Base-by-base conservation (phyloP, 2,888 invertebrate genomes). In the Drosophila siamana region DNA sequence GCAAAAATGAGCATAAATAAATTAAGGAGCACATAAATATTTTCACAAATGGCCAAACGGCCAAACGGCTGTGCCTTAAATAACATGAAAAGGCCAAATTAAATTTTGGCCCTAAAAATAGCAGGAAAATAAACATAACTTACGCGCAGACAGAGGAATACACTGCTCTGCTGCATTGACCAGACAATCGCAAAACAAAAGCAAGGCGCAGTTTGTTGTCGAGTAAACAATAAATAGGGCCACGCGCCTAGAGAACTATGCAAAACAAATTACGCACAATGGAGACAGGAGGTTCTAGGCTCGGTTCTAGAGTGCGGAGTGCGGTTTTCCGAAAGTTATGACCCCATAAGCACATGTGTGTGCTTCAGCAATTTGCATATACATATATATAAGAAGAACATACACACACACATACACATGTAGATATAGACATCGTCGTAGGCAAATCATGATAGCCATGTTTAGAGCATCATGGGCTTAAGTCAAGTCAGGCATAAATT, bases 221-320 rank as follows among this genome's bases (percentile, higher is more conserved):
- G 55, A 60, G 68, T 69, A 74, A 84, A 88, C 85, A 88, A 86
- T 88, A 88, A 86, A 84, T 72, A 64, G 63, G 57, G 64, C 71
- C 74, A 88, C 78, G 86, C 88, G 86, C 84, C 86, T 63, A 48
- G 51, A 51, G 51, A 83, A 88, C 84, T 84, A 83, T 88, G 88
- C 84, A 68, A 77, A 70, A 74, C 74, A 88, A 80, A 88, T 82
- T 88, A 72, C 62, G 66, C 38, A 69, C 43, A 28, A 44, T 38
- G 2, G 36, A 15, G 15, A 15, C 36, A 48, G 30, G n/a, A 47
- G 40, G 11, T 30, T 50, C n/a, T 26, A 19, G 16, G 8, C 26
- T 5, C 5, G 24, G 4, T 4, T 24, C 6, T 26, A 6, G 26
- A 6, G 43, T 33, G 41, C 36, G 41, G 28, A 33, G 48, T 59